Base-by-base conservation (phyloP, 2,113 vertebrate genomes). In the Buteo buteo region DNA sequence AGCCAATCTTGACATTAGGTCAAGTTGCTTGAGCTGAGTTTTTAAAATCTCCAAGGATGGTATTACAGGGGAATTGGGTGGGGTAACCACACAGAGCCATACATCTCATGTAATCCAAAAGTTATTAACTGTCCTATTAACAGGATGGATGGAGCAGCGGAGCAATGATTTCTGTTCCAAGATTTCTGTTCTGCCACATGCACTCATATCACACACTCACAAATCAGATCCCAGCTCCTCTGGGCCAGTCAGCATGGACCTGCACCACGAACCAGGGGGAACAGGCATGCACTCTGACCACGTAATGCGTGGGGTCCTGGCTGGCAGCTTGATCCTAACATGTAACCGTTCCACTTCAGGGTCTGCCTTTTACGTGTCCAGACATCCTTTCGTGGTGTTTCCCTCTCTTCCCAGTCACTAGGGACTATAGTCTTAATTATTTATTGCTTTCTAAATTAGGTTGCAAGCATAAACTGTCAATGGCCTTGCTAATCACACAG, bases 361-460 rank as follows among this genome's bases (percentile, higher is more conserved):
- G 38, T 82, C n/a, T 50, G 57, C 10, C 21, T 61, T 92, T 79
- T 65, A 26, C 4, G 1, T 22, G 15, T 25, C 45, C 1, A 1
- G 6, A 31, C 42, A 42, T 12, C 34, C 24, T 42, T 57, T 65
- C 44, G 5, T 16, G 20, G 8, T 32, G 2, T 34, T 80, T 59
- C 26, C 32, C 29, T 71, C 59, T 52, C 52, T 77, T 52, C 40
- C 29, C 40, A 61, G 22, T 12, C 45, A 24, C 58, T 22, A 76
- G 76, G 12, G 59, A 69, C 44, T 67, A 11, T 12, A 73, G 34
- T 57, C 71, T 93, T 88, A 61, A 86, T 64, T 89, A 93, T 69
- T 88, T 77, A 86, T 86, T 89, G 86, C 76, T 93, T 93, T 65
- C 45, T 83, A 62, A 88, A 49, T 73, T 61, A 73, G 76, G 44